Percentiles rank a stretch among this genome's conserved stretches.
These are phyloP conservation scores for Temnothorax unifasciatus DNA, from an alignment of 2,888 invertebrate genomes.

Conservation along the genomic window DNA sequence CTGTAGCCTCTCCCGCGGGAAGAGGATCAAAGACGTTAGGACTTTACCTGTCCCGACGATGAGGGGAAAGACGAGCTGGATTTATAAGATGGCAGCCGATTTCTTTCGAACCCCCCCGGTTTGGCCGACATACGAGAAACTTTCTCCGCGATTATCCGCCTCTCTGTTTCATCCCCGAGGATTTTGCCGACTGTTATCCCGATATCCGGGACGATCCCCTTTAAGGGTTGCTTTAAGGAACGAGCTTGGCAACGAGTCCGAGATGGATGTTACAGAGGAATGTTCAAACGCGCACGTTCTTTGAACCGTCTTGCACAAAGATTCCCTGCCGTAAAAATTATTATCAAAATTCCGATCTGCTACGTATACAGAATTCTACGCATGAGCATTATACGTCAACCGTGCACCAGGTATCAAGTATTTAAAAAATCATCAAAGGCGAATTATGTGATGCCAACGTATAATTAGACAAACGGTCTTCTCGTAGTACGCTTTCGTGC, in stretches of 20 bases:
- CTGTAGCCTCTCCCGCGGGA: conserved; percentile 21
- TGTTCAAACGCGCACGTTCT: conserved; percentile 6
- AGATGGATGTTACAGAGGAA: conserved; percentile 25
- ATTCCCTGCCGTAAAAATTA: conserved; percentile 20
- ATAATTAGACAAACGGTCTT: conserved; percentile 54
- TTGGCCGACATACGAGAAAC: conserved; percentile 21
- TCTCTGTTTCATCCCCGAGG: conserved; percentile 37
- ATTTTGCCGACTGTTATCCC: conserved; percentile 40
- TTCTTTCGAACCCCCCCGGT: conserved; percentile 20
- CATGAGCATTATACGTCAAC: not conserved
- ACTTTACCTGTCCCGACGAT: conserved; percentile 16
- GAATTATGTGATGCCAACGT: conserved; percentile 35
- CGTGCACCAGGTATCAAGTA: not conserved
- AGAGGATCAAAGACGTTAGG: conserved; percentile 54
- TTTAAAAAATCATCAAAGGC: conserved; percentile 22
- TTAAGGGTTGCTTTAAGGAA: conserved; percentile 32
- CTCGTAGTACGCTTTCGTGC: conserved; percentile 26
- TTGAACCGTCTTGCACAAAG: not conserved
- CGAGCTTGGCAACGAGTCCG: conserved; percentile 25
- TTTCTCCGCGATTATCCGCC: conserved; percentile 39
- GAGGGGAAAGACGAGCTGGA: conserved; percentile 26
- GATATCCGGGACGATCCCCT: conserved; percentile 32
- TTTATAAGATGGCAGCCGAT: conserved; percentile 50
- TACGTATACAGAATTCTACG: not conserved
- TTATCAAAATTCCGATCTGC: not conserved